Evolutionary conservation across 2,888 invertebrate genomes (phyloP).

Genomic region (Pseudococcus longispinus): DNA sequence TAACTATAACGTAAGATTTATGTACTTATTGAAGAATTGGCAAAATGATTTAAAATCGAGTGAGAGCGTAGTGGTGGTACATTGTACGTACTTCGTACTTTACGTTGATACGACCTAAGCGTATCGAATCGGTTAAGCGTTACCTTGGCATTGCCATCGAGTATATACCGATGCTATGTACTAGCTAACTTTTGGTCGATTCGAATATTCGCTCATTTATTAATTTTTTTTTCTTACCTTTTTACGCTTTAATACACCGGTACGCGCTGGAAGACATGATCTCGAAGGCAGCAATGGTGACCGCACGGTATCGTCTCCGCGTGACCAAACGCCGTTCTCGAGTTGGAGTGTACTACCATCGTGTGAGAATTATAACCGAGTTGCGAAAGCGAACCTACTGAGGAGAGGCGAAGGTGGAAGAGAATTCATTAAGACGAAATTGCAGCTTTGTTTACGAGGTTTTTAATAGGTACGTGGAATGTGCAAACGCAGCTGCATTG

Average conservation of each 20-base stretch:
- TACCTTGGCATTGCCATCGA: constrained; percentile 27
- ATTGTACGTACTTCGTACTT: too few relatives aligned
- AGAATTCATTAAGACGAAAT: not conserved
- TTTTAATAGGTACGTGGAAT: not conserved
- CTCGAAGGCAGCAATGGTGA: not conserved
- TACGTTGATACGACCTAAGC: not conserved
- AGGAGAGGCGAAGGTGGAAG: not conserved
- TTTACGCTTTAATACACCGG: not conserved
- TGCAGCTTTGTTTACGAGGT: not conserved
- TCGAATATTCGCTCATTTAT: constrained; percentile 19
- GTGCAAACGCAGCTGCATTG: too few relatives aligned
- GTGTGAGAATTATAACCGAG: not conserved
- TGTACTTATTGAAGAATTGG: not conserved
- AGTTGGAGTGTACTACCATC: not conserved
- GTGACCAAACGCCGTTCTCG: not conserved
- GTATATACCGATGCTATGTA: not conserved
- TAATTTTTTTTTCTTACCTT: constrained; percentile 14
- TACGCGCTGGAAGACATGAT: not conserved
- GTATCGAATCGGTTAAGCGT: constrained; percentile 43
- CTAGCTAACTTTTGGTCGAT: not conserved
- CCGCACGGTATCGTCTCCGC: not conserved
- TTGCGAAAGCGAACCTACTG: not conserved
- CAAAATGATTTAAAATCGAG: not conserved
- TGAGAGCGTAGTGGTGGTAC: not conserved
- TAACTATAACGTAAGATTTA: too few relatives aligned